Evolutionary conservation across 2,113 vertebrate genomes (phyloP).

Genomic region (Axis porcinus): DNA sequence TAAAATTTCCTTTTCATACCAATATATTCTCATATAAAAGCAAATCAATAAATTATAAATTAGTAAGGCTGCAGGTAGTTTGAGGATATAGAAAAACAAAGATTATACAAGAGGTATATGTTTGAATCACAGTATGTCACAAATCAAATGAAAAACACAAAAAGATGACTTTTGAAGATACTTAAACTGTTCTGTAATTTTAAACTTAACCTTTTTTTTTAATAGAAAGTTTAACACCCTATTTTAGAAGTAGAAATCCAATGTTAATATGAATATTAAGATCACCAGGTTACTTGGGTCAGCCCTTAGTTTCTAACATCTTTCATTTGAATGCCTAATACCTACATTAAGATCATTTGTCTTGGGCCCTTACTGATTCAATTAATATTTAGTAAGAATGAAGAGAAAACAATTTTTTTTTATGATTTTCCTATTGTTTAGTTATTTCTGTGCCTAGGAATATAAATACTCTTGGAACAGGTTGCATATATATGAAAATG

Average conservation of each 20-base stretch:
- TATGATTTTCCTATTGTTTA: not conserved
- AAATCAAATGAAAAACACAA: not conserved
- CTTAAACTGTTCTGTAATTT: not conserved
- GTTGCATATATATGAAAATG: not conserved
- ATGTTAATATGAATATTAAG: not conserved
- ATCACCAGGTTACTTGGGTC: not conserved
- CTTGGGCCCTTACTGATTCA: not conserved
- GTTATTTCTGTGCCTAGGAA: not conserved
- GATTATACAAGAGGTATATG: not conserved
- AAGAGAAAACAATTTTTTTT: not conserved
- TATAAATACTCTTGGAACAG: not conserved
- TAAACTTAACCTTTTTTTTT: not conserved
- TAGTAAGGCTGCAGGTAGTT: not conserved
- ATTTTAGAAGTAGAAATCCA: not conserved
- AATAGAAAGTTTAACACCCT: not conserved
- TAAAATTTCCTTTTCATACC: not conserved
- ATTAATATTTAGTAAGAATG: not conserved
- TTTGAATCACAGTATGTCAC: not conserved
- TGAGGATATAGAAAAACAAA: not conserved
- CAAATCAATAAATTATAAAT: slow-evolving; percentile 5
- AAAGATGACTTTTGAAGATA: not conserved
- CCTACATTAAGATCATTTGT: not conserved
- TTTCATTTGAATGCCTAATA: not conserved
- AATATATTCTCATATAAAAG: not conserved
- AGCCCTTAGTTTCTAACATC: not conserved